Percentiles rank a stretch among this genome's conserved stretches.
phyloP scores from a whole-genome alignment of 2,888 invertebrate species.

The Acleris emargana region DNA sequence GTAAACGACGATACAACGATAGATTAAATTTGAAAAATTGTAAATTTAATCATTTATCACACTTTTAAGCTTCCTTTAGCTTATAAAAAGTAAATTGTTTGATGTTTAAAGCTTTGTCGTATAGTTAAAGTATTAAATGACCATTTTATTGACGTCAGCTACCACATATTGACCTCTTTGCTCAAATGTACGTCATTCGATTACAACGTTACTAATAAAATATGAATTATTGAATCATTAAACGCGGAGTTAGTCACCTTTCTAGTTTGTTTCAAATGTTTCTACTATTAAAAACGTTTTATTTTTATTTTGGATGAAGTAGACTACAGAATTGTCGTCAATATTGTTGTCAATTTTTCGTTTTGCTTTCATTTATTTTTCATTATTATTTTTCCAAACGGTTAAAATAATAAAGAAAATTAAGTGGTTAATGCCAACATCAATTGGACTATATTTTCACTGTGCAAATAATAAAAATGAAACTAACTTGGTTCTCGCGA shows the following conservation, averaged over 20 bases:
- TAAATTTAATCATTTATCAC: background rate
- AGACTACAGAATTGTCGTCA: background rate
- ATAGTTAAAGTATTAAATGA: slow-evolving; percentile 8
- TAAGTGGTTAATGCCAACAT: too few relatives aligned
- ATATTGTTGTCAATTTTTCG: too few relatives aligned
- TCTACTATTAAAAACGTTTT: slow-evolving; percentile 1
- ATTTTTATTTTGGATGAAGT: slow-evolving; percentile 29
- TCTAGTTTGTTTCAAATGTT: slow-evolving; percentile 9
- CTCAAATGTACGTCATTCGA: slow-evolving; percentile 29
- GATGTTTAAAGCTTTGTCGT: slow-evolving; percentile 7
- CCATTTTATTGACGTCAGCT: slow-evolving; percentile 22
- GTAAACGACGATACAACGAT: slow-evolving; percentile 2
- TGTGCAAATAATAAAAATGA: too few relatives aligned
- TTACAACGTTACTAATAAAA: slow-evolving; percentile 23
- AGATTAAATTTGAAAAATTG: background rate
- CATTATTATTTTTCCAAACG: too few relatives aligned
- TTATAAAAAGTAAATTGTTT: background rate
- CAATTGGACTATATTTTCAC: too few relatives aligned
- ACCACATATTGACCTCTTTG: slow-evolving; percentile 22
- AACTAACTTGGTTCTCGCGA: too few relatives aligned
- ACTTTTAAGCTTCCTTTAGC: background rate
- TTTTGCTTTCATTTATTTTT: too few relatives aligned
- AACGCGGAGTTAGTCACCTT: slow-evolving; percentile 25
- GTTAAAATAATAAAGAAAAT: too few relatives aligned
- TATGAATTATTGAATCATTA: slow-evolving; percentile 30